Evolutionary conservation across 2,113 vertebrate species (phyloP).

Genomic region (Oryzias woworae): DNA sequence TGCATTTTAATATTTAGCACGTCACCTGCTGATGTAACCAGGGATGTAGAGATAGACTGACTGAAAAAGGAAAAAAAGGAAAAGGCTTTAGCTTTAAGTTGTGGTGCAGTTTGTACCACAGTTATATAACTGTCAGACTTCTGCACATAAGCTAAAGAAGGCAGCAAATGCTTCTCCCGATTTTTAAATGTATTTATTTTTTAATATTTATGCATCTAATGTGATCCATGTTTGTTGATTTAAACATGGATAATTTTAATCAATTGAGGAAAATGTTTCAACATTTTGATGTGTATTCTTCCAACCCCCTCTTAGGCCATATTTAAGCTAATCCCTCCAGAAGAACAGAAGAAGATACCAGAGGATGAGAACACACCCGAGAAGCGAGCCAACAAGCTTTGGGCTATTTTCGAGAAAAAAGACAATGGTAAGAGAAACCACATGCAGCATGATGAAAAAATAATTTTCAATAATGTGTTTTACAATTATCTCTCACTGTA

Average conservation of each 20-base stretch:
- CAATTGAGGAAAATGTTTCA: constrained; percentile 23
- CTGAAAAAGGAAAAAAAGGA: too few relatives aligned
- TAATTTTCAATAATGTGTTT: too few relatives aligned
- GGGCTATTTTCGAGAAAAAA: constrained; percentile 84
- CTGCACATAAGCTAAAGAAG: neutral
- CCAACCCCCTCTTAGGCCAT: constrained; percentile 76
- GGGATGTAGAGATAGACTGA: too few relatives aligned
- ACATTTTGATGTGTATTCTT: constrained; percentile 20
- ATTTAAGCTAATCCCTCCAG: constrained; percentile 89
- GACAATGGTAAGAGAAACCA: constrained; percentile 80
- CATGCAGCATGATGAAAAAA: neutral
- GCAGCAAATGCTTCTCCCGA: neutral
- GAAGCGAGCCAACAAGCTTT: constrained; percentile 87
- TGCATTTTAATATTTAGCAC: too few relatives aligned
- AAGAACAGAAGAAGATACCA: constrained; percentile 79
- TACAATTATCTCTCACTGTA: too few relatives aligned
- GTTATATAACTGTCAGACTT: neutral
- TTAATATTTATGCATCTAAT: too few relatives aligned
- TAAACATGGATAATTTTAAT: neutral
- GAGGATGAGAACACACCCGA: constrained; percentile 87
- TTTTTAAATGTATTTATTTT: neutral
- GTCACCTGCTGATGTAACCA: too few relatives aligned
- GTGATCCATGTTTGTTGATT: too few relatives aligned
- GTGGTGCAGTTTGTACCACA: too few relatives aligned
- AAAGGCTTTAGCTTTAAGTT: too few relatives aligned